Conservation (phyloP, 2,113 vertebrate genomes). For the Rhea pennata region DNA sequence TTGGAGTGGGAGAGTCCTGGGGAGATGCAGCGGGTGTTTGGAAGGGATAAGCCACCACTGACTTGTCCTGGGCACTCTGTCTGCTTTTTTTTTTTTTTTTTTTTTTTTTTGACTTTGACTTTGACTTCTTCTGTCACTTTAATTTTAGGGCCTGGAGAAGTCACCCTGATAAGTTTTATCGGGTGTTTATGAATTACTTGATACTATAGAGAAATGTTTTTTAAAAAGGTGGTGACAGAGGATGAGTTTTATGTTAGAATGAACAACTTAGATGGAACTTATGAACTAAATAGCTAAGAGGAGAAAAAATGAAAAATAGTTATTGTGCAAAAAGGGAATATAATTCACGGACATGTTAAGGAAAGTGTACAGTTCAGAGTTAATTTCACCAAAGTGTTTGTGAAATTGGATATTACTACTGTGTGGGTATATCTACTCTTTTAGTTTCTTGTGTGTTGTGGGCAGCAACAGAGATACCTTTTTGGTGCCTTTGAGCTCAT, state of each 20-base stretch:
- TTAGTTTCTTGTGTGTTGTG: slow-evolving; percentile 13
- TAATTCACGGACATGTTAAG: background rate
- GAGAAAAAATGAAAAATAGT: background rate
- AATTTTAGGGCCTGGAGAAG: background rate
- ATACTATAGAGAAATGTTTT: background rate
- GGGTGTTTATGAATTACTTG: background rate
- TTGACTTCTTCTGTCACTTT: background rate
- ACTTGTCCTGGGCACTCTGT: background rate
- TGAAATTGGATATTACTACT: slow-evolving; percentile 13
- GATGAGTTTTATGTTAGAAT: background rate
- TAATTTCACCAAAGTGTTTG: background rate
- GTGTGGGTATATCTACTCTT: slow-evolving; percentile 14
- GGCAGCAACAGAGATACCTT: background rate
- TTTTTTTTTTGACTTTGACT: background rate
- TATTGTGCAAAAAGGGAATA: background rate
- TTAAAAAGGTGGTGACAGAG: background rate
- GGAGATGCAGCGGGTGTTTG: background rate
- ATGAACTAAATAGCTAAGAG: background rate
- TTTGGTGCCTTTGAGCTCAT: slow-evolving; percentile 37
- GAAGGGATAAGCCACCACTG: background rate
- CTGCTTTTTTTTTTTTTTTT: background rate
- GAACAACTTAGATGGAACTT: background rate
- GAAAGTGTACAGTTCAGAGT: background rate
- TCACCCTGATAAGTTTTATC: background rate
- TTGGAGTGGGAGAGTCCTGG: background rate